phyloP scores from a whole-genome alignment of 1,140 invertebrate species.

The Cotesia glomerata region DNA sequence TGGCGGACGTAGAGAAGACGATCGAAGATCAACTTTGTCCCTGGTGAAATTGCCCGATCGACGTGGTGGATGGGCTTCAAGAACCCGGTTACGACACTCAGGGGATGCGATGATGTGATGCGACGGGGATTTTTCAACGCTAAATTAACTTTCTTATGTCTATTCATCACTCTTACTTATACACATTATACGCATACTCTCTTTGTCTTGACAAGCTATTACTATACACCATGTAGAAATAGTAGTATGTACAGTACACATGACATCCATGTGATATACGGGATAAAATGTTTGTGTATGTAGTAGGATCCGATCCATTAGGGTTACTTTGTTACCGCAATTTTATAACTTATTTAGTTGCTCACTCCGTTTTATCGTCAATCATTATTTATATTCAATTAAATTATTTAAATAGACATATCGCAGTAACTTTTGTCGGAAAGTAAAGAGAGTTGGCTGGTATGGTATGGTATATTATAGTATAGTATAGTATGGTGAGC shows the following conservation, averaged over 20 bases:
- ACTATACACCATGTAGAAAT: background rate
- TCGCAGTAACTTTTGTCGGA: background rate
- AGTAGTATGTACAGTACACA: background rate
- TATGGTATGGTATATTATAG: background rate
- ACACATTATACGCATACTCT: background rate
- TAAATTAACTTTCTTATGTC: constrained; percentile 27
- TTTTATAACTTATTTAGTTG: too few species aligned
- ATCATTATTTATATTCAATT: too few species aligned
- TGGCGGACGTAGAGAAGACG: background rate
- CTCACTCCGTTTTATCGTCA: too few species aligned
- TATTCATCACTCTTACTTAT: constrained; percentile 22
- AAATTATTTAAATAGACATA: too few species aligned
- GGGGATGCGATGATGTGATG: constrained; percentile 18
- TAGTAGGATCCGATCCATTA: too few species aligned
- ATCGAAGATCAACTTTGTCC: constrained; percentile 32
- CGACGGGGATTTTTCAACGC: constrained; percentile 4
- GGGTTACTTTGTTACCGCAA: too few species aligned
- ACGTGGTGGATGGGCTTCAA: constrained; percentile 25
- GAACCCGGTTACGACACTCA: constrained; percentile 25
- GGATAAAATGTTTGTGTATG: too few species aligned
- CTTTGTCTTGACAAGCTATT: background rate
- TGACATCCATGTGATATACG: too few species aligned
- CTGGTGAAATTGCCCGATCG: constrained; percentile 28
- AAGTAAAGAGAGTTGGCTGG: background rate
- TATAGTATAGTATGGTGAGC: background rate